These are phyloP conservation scores for Eristalinus aeneus DNA, from an alignment of 2,888 invertebrate species.

Conservation along the genomic window DNA sequence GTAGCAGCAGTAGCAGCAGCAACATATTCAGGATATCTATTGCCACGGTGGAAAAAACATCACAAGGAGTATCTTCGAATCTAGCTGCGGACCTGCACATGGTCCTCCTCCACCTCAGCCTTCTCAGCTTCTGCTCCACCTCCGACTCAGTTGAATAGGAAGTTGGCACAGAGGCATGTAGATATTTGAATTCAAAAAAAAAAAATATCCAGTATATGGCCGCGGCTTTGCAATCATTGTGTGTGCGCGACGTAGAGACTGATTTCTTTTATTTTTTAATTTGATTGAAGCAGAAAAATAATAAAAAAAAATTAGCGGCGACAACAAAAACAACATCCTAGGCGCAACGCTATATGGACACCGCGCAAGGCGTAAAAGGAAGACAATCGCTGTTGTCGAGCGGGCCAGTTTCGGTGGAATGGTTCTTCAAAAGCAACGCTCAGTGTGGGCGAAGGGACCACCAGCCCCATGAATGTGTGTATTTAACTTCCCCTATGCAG, in stretches of 20 bases:
- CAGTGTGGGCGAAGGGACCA: slow-evolving; percentile 2
- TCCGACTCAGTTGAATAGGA: slow-evolving; percentile 13
- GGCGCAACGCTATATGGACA: slow-evolving; percentile 15
- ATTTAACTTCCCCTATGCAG: slow-evolving; percentile 57
- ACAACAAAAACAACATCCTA: slow-evolving; percentile 60
- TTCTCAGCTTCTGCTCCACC: slow-evolving; percentile 3
- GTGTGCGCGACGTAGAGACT: slow-evolving; percentile 67
- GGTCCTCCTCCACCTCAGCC: slow-evolving; percentile 38
- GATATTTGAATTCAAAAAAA: slow-evolving; percentile 56
- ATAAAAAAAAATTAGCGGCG: slow-evolving; percentile 52
- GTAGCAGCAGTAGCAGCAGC: slow-evolving; percentile 29
- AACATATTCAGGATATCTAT: slow-evolving; percentile 65
- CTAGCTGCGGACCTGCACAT: slow-evolving; percentile 69
- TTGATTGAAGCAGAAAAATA: slow-evolving; percentile 75
- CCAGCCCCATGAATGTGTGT: slow-evolving; percentile 46
- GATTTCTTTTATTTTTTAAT: slow-evolving; percentile 71
- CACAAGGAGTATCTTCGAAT: slow-evolving; percentile 68
- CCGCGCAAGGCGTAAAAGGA: slow-evolving; percentile 58
- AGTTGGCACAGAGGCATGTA: slow-evolving; percentile 37
- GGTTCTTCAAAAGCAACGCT: background rate
- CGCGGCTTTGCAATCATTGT: slow-evolving; percentile 69
- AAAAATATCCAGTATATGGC: slow-evolving; percentile 51
- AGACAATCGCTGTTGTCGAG: slow-evolving; percentile 60
- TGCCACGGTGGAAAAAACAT: slow-evolving; percentile 60
- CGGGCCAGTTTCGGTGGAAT: background rate